Evolutionary conservation across 2,888 invertebrate genomes (phyloP).

Genomic region (Troides aeacus): DNA sequence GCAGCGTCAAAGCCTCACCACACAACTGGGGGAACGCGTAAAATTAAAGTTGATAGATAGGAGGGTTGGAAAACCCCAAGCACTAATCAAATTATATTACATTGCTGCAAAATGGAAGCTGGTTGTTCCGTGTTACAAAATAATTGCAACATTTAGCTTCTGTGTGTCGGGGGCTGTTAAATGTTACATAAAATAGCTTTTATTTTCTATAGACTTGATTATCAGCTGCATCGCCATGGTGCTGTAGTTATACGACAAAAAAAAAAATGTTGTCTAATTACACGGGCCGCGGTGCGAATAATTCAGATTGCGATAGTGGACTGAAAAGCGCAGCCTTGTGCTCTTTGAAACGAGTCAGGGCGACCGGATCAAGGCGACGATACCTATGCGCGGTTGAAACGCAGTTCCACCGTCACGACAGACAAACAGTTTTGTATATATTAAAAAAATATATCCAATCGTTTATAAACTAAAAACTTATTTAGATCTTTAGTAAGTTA

Average conservation of each 20-base stretch:
- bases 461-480: no score
- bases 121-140: no score
- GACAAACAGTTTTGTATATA: background rate
- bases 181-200: background rate
- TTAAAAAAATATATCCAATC: no score
- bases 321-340: slow-evolving; percentile 67
- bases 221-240: slow-evolving; percentile 23
- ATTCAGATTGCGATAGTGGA: slow-evolving; percentile 56
- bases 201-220: background rate
- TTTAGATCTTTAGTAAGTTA: no score
- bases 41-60: no score
- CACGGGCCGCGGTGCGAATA: slow-evolving; percentile 44
- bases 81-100: no score
- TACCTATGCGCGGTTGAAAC: slow-evolving; percentile 10
- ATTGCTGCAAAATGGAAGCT: no score
- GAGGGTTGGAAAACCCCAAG: no score
- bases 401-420: slow-evolving; percentile 12
- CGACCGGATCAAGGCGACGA: slow-evolving; percentile 60
- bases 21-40: no score
- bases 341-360: slow-evolving; percentile 57
- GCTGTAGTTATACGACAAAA: slow-evolving; percentile 42
- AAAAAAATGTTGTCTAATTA: slow-evolving; percentile 39
- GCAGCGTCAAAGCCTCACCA: no score
- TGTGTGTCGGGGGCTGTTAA: no score
- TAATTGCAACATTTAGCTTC: no score